Base-by-base conservation (phyloP, 1,140 invertebrate species). In the Linepithema humile region DNA sequence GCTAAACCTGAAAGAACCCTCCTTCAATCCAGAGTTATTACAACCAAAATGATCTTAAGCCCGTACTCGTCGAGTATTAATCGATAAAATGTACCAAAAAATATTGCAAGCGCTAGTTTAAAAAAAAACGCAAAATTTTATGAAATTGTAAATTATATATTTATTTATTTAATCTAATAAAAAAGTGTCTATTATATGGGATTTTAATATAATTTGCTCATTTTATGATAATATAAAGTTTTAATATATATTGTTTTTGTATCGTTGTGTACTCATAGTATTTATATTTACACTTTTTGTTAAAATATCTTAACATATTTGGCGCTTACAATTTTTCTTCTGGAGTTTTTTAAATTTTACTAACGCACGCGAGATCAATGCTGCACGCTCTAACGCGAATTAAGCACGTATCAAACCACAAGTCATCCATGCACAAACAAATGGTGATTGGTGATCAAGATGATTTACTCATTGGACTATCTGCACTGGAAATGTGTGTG, bases 341-440 rank as follows among this genome's bases (percentile, higher is more conserved):
- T 32, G 29, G 20, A 15, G 20, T 40, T 29, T 10, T 5, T 23
- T 40, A 15, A 43, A 59, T 62, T 7, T 69, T 48, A 80, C 70
- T 65, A 70, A 78, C 20, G 26, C 64, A 78, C 64, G 38, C 50
- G 64, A 80, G 23, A 80, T 80, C 48, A 69, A 23, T 35, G 62
- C 15, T 45, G 62, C 75, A 70, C 75, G 9, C 65, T 69, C 48
- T 78, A 78, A 78, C 73, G 78, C 65, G 48, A 53, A 67, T 32
- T 5, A 53, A 84, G 69, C 85, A 80, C 48, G 26, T 67, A 67
- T 80, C 64, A 80, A 80, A 26, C 50, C 48, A 69, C 48, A 69
- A 78, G 26, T 10, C 35, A 80, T 80, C 62, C 48, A 64, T 67
- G 85, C 69, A 87, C 86, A 85, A 62, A 26, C 32, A 9, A 67